phyloP scores from a whole-genome alignment of 2,113 vertebrate species.

The Oncorhynchus kisutch region DNA sequence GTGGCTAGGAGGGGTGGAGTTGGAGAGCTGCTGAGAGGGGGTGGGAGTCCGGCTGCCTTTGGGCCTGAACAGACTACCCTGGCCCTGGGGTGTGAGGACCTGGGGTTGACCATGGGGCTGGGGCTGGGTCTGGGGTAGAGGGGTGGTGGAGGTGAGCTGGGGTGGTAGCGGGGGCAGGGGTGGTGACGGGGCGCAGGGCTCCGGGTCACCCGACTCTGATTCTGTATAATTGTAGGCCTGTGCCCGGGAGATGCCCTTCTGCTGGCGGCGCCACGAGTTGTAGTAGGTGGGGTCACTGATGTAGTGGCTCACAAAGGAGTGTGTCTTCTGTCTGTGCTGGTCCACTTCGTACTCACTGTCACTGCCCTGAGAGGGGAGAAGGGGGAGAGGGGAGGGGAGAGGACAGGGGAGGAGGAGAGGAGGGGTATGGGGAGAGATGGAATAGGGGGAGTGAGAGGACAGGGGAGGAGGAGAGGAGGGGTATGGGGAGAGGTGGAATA shows the following conservation, averaged over 20 bases:
- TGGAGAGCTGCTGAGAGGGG: conserved; percentile 85
- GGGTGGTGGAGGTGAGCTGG: conserved; percentile 75
- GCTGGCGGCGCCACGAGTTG: conserved; percentile 94
- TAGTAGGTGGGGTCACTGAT: conserved; percentile 98
- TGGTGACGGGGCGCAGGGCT: conserved; percentile 71
- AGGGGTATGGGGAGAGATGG: too few relatives aligned
- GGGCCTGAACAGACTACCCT: conserved; percentile 90
- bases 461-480: too few relatives aligned
- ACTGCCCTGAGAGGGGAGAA: conserved; percentile 79
- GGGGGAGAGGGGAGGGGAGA: not conserved
- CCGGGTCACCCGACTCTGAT: conserved; percentile 86
- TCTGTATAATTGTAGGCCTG: conserved; percentile 94
- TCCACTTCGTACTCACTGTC: conserved; percentile 96
- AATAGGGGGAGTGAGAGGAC: too few relatives aligned
- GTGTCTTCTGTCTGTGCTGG: conserved; percentile 86
- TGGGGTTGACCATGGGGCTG: conserved; percentile 50
- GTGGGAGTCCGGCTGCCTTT: conserved; percentile 97
- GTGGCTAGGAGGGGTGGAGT: conserved; percentile 84
- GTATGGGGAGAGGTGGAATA: too few relatives aligned
- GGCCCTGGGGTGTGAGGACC: conserved; percentile 73
- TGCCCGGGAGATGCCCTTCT: conserved; percentile 91
- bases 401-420: not conserved
- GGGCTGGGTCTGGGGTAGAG: conserved; percentile 64
- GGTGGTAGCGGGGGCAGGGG: conserved; percentile 71
- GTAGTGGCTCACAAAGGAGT: conserved; percentile 99